Conservation (phyloP, 2,113 vertebrate genomes). For the Microtus oregoni region DNA sequence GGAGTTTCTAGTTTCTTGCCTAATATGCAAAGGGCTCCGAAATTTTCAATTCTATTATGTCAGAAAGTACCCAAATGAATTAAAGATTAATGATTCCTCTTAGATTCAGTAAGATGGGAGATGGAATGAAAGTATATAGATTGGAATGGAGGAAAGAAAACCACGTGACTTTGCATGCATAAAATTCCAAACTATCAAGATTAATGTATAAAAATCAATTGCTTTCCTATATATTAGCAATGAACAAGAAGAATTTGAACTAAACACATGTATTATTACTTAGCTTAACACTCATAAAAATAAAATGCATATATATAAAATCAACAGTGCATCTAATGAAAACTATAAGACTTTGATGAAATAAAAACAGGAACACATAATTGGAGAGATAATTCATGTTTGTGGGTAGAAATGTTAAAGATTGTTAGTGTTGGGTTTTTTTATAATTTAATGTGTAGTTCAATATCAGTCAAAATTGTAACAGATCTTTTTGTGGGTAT, state of each 20-base stretch:
- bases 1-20: background rate
- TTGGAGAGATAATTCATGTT: background rate
- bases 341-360: background rate
- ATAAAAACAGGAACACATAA: background rate
- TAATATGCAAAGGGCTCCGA: background rate
- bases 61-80: slow-evolving; percentile 15
- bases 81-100: background rate
- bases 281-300: background rate
- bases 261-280: background rate
- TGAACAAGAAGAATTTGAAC: background rate
- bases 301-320: background rate
- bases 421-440: background rate
- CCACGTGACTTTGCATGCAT: background rate
- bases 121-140: background rate
- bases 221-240: background rate
- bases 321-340: background rate
- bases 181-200: background rate
- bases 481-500: background rate
- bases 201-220: background rate
- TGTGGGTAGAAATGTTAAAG: background rate
- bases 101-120: background rate
- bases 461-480: background rate
- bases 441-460: background rate
- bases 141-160: background rate
- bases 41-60: background rate